A percentile compares a stretch with the other conserved stretches of the same genome.
Conservation (phyloP, 1,140 invertebrate species). For the Caerostris darwini region DNA sequence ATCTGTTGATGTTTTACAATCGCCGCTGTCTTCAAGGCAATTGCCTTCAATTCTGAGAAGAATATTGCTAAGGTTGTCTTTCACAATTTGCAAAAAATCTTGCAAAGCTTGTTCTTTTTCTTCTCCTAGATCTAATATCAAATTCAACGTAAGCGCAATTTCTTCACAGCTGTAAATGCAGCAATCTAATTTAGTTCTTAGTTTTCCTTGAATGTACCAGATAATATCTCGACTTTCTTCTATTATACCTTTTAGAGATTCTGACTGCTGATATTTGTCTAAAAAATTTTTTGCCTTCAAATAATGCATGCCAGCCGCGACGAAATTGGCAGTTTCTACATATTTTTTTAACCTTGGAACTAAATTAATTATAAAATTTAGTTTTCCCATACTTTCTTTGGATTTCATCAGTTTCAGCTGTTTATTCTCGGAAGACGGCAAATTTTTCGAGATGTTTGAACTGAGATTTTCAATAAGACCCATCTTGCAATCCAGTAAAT, state of each 20-base stretch:
- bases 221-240: conserved; percentile 25
- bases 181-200: conserved; percentile 33
- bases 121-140: conserved; percentile 12
- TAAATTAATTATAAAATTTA: not conserved
- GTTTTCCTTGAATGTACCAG: not conserved
- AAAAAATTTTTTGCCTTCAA: not conserved
- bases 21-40: not conserved
- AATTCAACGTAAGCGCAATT: not conserved
- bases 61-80: not conserved
- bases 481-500: not conserved
- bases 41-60: not conserved
- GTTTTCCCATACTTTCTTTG: not conserved
- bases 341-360: conserved; percentile 20
- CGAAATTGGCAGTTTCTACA: not conserved
- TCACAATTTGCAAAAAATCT: not conserved
- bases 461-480: not conserved
- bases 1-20: too few species aligned
- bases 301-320: not conserved
- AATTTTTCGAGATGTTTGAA: not conserved
- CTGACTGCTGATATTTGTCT: not conserved
- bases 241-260: not conserved
- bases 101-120: not conserved
- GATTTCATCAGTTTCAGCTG: not conserved
- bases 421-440: not conserved
- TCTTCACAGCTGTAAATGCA: not conserved